Evolutionary conservation across 2,797 vertebrate genomes (phyloP).

Genomic region (Lepus townsendii): DNA sequence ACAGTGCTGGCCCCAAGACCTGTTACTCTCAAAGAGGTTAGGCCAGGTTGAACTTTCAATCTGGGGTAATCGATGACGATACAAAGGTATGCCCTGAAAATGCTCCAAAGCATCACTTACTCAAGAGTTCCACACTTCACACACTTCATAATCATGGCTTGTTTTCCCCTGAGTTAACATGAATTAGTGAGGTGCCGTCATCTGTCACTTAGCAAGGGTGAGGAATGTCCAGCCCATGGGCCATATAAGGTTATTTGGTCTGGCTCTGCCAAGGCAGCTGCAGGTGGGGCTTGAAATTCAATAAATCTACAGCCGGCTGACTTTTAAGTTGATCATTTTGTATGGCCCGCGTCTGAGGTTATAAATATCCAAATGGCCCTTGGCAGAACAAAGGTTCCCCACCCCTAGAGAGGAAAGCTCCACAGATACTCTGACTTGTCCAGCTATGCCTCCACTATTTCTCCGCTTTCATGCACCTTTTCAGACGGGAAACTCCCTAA

Average conservation of each 20-base stretch:
- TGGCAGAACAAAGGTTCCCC: too few relatives aligned
- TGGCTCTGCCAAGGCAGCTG: too few relatives aligned
- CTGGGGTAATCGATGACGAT: background rate
- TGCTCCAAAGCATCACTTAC: background rate
- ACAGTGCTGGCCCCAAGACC: background rate
- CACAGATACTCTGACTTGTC: background rate
- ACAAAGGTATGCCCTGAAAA: background rate
- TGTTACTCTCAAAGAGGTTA: background rate
- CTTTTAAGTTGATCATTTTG: too few relatives aligned
- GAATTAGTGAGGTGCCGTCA: background rate
- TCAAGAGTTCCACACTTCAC: constrained; percentile 20
- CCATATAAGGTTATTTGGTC: too few relatives aligned
- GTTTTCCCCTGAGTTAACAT: background rate
- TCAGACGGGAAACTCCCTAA: background rate
- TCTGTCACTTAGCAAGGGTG: background rate
- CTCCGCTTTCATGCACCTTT: background rate
- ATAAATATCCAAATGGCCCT: too few relatives aligned
- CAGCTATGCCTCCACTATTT: background rate
- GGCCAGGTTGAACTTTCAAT: background rate
- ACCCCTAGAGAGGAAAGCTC: background rate
- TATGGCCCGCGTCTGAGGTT: too few relatives aligned
- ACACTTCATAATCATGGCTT: background rate
- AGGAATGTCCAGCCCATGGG: too few relatives aligned
- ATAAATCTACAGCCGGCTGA: too few relatives aligned
- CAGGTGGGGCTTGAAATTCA: too few relatives aligned